A percentile compares a stretch with the other conserved stretches of the same genome.
Evolutionary conservation across 2,888 invertebrate species (phyloP).

Genomic region (Chymomyza fuscimana): DNA sequence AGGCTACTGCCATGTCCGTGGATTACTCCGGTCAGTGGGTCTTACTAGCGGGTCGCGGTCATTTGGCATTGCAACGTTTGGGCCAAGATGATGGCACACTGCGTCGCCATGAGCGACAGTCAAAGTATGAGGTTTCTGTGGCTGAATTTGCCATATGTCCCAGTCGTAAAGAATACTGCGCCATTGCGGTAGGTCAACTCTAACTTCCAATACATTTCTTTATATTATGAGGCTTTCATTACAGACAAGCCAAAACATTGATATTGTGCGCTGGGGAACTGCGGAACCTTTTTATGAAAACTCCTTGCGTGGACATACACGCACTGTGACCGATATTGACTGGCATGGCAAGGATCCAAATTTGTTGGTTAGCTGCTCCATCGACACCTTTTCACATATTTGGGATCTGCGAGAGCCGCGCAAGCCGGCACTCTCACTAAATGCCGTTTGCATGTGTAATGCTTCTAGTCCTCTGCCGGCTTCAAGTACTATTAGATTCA

Average conservation of each 20-base stretch:
- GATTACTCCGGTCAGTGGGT: constrained; percentile 88
- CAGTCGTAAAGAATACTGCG: constrained; percentile 89
- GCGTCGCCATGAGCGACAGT: constrained; percentile 90
- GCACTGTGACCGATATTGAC: constrained; percentile 94
- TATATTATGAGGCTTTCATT: not conserved
- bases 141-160: constrained; percentile 95
- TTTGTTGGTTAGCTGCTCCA: constrained; percentile 92
- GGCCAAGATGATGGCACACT: constrained; percentile 81
- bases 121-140: constrained; percentile 95
- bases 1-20: constrained; percentile 96
- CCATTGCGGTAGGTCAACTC: constrained; percentile 87
- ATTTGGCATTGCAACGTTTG: constrained; percentile 88
- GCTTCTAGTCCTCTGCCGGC: not conserved
- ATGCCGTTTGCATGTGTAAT: constrained; percentile 89
- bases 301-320: constrained; percentile 89
- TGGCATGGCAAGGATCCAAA: constrained; percentile 92
- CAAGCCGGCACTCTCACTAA: constrained; percentile 90
- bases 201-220: not conserved
- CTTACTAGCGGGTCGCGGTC: constrained; percentile 89
- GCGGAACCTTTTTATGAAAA: constrained; percentile 87
- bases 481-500: not conserved
- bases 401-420: constrained; percentile 95
- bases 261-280: constrained; percentile 89
- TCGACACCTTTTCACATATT: constrained; percentile 94
- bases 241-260: constrained; percentile 92